Evolutionary conservation across 2,888 invertebrate genomes (phyloP).

Genomic region (Seira musarum): DNA sequence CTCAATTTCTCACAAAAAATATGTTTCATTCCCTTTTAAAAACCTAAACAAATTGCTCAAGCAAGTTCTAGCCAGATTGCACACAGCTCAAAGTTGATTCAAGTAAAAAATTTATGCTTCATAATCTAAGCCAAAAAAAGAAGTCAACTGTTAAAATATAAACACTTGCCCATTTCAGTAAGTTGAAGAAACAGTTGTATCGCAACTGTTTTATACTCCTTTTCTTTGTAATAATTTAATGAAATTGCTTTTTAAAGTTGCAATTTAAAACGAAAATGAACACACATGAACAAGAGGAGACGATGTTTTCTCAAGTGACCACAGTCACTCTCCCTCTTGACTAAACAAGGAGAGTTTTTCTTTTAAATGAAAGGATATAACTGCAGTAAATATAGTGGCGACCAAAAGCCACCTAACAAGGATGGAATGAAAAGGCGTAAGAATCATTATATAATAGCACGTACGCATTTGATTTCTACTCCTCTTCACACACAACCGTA

Average conservation of each 20-base stretch:
- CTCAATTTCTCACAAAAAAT: background rate
- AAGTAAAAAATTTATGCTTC: background rate
- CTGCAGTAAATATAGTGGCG: background rate
- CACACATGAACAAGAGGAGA: background rate
- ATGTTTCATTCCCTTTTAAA: background rate
- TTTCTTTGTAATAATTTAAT: background rate
- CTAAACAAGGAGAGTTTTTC: slow-evolving; percentile 24
- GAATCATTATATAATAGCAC: background rate
- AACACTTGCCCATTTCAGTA: slow-evolving; percentile 8
- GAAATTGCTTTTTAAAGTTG: background rate
- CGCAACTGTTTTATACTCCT: background rate
- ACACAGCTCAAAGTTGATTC: background rate
- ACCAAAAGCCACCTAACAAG: slow-evolving; percentile 7
- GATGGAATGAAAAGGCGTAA: slow-evolving; percentile 27
- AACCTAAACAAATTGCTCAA: background rate
- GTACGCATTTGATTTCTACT: too few relatives aligned
- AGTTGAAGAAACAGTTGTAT: slow-evolving; percentile 11
- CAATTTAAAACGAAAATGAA: background rate
- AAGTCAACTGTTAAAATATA: background rate
- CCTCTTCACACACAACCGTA: too few relatives aligned
- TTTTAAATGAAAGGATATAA: background rate
- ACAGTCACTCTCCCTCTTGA: background rate
- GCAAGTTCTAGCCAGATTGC: background rate
- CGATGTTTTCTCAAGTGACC: background rate
- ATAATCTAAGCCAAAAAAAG: slow-evolving; percentile 10